Evolutionary conservation across 2,113 vertebrate species (phyloP), one percentile per base, ranked within the genome.

Genomic region (Stictonetta naevosa): DNA sequence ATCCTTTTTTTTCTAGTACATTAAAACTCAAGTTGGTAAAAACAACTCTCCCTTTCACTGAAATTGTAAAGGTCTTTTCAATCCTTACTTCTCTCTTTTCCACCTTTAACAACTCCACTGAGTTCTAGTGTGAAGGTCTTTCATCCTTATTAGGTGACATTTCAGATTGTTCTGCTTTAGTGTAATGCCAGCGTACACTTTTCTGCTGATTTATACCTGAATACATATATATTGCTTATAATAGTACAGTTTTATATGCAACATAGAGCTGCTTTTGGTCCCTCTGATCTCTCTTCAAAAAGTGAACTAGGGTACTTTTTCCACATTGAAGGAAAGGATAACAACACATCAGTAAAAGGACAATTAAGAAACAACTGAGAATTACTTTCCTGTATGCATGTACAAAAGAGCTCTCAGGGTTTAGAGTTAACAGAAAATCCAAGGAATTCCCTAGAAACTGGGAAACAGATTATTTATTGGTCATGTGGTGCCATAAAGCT

Each of bases 201-300:
- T 84, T 72, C 56, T 38, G 38, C 14, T 93, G 80, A 94, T 90
- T 94, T 93, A 92, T 68, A 82, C 48, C 44, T 64, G 18, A 84
- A 84, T 63, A 89, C 18, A 13, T 52, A 42, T 52, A 22, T 9
- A 62, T 72, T 88, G n/a, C 31, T 91, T 84, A 72, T 17, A 68
- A 63, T n/a, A 60, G 33, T 64, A 55, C 26, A 16, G 21, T 68
- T 90, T 83, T 62, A 58, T 52, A 31, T 36, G 34, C 1, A 2
- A 71, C 46, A 46, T 4, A 72, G 29, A 77, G 29, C 20, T 78
- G 68, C 29, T 68, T 72, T 79, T 71, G 4, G 31, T 38, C 83
- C 28, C 11, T 88, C 25, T 48, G 31, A 42, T 52, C 10, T n/a
- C 33, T 76, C 36, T 64, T 89, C 21, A 64, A 77, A 67, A 71